A percentile compares a stretch with the other conserved stretches of the same genome.
These are phyloP conservation scores for Diogma glabrata DNA, from an alignment of 2,888 invertebrate genomes.

Conservation along the genomic window DNA sequence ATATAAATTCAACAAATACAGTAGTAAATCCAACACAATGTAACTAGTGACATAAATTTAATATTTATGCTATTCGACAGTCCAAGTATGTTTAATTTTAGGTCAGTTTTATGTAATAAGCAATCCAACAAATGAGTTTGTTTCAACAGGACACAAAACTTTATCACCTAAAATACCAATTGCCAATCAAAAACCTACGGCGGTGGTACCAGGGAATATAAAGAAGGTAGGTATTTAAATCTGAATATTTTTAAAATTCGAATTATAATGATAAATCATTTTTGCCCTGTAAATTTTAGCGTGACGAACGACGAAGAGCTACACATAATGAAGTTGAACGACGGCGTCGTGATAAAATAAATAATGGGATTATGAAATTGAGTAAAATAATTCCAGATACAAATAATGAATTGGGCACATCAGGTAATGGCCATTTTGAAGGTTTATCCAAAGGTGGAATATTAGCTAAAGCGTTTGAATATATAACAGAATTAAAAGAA, in stretches of 20 bases:
- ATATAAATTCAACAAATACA: conserved; percentile 9
- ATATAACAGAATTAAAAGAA: conserved; percentile 73
- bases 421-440: conserved; percentile 38
- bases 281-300: conserved; percentile 35
- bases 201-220: not conserved
- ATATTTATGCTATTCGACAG: not conserved
- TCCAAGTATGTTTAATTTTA: not conserved
- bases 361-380: conserved; percentile 89
- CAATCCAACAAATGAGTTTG: conserved; percentile 5
- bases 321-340: conserved; percentile 95
- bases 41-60: not conserved
- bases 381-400: conserved; percentile 75
- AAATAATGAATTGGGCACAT: not conserved
- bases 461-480: conserved; percentile 89
- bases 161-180: conserved; percentile 1
- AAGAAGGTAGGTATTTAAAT: conserved; percentile 7
- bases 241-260: not conserved
- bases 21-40: conserved; percentile 5
- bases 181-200: not conserved
- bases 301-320: conserved; percentile 79
- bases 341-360: conserved; percentile 87
- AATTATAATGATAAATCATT: not conserved
- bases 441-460: conserved; percentile 81
- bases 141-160: not conserved
- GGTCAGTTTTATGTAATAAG: conserved; percentile 10